These are phyloP conservation scores for Drosophila rhopaloa DNA, from an alignment of 1,140 invertebrate species.

Conservation along the genomic window DNA sequence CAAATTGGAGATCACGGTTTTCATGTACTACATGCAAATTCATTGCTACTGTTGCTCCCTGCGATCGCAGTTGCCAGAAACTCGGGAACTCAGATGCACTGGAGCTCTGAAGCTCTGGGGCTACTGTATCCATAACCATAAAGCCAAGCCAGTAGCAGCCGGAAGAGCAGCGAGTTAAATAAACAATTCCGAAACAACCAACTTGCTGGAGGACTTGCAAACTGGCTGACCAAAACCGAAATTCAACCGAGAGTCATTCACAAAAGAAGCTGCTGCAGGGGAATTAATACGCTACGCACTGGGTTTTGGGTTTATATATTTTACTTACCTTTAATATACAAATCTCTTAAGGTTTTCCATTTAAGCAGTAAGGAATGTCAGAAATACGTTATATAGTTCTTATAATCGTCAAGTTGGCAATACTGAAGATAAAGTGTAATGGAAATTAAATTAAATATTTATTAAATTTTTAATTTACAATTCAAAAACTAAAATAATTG, in stretches of 20 bases:
- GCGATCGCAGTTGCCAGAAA: conserved; percentile 6
- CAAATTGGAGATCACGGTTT: conserved; percentile 84
- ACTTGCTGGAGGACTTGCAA: conserved; percentile 25
- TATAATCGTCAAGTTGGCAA: too few species aligned
- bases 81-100: neutral
- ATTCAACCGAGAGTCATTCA: conserved; percentile 59
- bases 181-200: conserved; percentile 70
- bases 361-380: neutral
- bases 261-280: conserved; percentile 40
- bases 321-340: conserved; percentile 4
- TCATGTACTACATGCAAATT: conserved; percentile 84
- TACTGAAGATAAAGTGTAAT: too few species aligned
- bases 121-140: conserved; percentile 75
- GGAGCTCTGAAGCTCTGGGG: conserved; percentile 5
- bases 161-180: conserved; percentile 69
- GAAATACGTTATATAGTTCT: neutral
- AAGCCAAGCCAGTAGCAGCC: conserved; percentile 56
- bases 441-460: too few species aligned
- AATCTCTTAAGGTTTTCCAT: neutral
- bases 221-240: conserved; percentile 10
- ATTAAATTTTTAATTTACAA: too few species aligned
- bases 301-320: conserved; percentile 1
- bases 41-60: conserved; percentile 82
- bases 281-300: conserved; percentile 44
- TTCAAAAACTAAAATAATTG: too few species aligned